phyloP scores from a whole-genome alignment of 1,140 invertebrate species.

The Apis florea region DNA sequence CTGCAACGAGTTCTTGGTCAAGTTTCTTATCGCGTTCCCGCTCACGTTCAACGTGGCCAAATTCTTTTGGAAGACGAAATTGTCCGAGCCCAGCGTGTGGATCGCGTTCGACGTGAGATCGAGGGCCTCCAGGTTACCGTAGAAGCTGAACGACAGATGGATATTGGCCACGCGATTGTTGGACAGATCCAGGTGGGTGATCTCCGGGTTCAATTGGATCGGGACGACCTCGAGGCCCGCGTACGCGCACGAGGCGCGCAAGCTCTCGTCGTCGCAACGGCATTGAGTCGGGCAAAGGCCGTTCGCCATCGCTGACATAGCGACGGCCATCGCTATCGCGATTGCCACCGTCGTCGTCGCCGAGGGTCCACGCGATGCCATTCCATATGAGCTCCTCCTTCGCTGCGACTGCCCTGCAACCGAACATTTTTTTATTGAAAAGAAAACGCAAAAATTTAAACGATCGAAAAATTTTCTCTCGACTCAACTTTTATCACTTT shows the following conservation, averaged over 20 bases:
- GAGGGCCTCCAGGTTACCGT: constrained; percentile 88
- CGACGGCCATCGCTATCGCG: constrained; percentile 74
- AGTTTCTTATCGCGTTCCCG: constrained; percentile 85
- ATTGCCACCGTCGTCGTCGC: constrained; percentile 70
- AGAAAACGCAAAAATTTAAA: too few species aligned
- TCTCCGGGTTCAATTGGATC: constrained; percentile 92
- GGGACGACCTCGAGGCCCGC: constrained; percentile 91
- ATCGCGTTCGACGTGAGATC: constrained; percentile 92
- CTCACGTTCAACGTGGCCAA: constrained; percentile 88
- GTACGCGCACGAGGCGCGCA: constrained; percentile 87
- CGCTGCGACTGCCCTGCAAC: constrained; percentile 72
- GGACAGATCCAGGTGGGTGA: constrained; percentile 88
- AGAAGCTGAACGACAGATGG: constrained; percentile 87
- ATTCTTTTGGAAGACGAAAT: constrained; percentile 88
- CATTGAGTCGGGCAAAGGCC: constrained; percentile 90
- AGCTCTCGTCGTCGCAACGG: constrained; percentile 88
- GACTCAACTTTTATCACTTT: too few species aligned
- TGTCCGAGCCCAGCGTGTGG: constrained; percentile 87
- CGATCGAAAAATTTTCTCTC: too few species aligned
- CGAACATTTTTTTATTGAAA: too few species aligned
- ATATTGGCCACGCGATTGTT: constrained; percentile 87
- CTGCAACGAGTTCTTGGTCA: constrained; percentile 88
- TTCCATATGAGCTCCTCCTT: constrained; percentile 77
- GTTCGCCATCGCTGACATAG: constrained; percentile 64
- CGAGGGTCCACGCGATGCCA: constrained; percentile 74